Evolutionary conservation across 2,888 invertebrate species (phyloP).

Genomic region (Agapostemon virescens): DNA sequence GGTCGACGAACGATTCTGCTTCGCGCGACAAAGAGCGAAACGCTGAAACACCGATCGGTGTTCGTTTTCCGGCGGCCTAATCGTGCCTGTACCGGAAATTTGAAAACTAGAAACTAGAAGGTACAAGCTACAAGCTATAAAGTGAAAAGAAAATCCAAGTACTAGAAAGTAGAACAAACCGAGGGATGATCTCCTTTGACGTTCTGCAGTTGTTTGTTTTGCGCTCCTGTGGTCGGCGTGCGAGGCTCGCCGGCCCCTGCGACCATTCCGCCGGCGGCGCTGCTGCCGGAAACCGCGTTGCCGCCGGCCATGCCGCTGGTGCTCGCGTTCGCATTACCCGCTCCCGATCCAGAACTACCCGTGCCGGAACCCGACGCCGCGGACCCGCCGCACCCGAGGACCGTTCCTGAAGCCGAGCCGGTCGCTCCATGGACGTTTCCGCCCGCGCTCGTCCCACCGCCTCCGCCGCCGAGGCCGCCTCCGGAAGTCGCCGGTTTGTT

Average conservation of each 20-base stretch:
- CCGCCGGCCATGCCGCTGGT: slow-evolving; percentile 80
- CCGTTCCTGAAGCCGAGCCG: slow-evolving; percentile 78
- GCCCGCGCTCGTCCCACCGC: slow-evolving; percentile 73
- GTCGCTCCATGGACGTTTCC: slow-evolving; percentile 73
- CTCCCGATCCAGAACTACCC: slow-evolving; percentile 63
- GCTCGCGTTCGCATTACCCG: slow-evolving; percentile 27
- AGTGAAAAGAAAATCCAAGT: too few species aligned
- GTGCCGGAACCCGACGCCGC: slow-evolving; percentile 65
- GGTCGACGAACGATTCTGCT: background rate
- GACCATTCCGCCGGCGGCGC: slow-evolving; percentile 81
- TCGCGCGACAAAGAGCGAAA: background rate
- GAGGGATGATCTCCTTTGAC: slow-evolving; percentile 90
- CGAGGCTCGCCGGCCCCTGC: slow-evolving; percentile 79
- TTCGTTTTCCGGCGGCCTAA: background rate
- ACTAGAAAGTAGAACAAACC: slow-evolving; percentile 80
- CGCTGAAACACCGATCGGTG: background rate
- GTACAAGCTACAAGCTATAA: background rate
- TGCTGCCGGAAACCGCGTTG: slow-evolving; percentile 39
- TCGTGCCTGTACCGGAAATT: background rate
- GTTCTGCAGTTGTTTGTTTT: slow-evolving; percentile 89
- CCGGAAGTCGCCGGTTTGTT: slow-evolving; percentile 79
- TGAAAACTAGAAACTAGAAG: background rate
- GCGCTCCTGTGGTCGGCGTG: slow-evolving; percentile 83
- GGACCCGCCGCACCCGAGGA: background rate
- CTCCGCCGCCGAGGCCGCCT: slow-evolving; percentile 71